Evolutionary conservation across 2,113 vertebrate species (phyloP), one percentile per base, ranked within the genome.

Genomic region (Machaerirhynchus nigripectus): DNA sequence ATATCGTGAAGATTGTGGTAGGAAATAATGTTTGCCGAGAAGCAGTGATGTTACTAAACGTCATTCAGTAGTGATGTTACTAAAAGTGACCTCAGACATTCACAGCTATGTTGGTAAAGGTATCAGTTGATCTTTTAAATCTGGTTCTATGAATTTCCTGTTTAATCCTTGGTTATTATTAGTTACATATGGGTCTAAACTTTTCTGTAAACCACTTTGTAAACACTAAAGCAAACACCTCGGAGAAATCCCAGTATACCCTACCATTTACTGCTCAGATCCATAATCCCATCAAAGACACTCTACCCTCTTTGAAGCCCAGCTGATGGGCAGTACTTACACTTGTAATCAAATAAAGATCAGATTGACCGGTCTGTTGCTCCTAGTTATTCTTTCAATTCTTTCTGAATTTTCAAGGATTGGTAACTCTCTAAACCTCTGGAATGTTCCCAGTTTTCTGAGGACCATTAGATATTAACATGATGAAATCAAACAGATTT

Each of bases 1-100:
- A 2, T 81, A 39, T 21, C 20, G 23, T 55, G 14, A 87, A 70
- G 52, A 44, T 52, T 11, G 13, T 0, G 0, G 11, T 10, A 44
- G 26, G 70, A 87, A 85, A 46, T n/a, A 53, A 35, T 13, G 2
- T 83, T 88, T 65, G 4, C 44, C 0, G 1, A 50, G 44, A 59
- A 52, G 9, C 28, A 82, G 7, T 44, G 47, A 31, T 28, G 35
- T 33, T 1, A 1, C 27, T 73, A 42, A 70, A 59, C n/a, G n/a
- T 80, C 1, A 21, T 81, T 70, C 68, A 59, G 15, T 52, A 82
- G 7, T 44, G 47, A 31, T 28, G 35, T 33, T 1, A 1, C 27
- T 73, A 42, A 70, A 59, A 53, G 10, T 3, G 3, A 37, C 14
- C 23, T 85, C 57, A 64, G 30, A 15, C n/a, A n/a, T 47, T 76